Percentiles rank a stretch among this genome's conserved stretches.
Evolutionary conservation across 2,888 invertebrate genomes (phyloP).

Genomic region (Suillia variegata): DNA sequence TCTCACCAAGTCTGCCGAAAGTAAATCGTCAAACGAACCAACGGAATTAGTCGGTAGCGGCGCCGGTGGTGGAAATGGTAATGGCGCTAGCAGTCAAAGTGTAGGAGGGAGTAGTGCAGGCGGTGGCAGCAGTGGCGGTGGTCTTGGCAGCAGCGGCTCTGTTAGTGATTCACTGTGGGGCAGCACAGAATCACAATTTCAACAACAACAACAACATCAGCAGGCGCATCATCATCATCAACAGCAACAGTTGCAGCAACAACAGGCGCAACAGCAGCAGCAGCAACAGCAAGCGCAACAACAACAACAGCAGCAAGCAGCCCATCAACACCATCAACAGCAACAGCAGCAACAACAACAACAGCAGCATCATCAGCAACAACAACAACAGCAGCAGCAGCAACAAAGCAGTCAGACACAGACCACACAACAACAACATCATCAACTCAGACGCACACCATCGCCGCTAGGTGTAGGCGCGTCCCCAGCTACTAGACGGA

Average conservation of each 20-base stretch:
- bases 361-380: slow-evolving; percentile 53
- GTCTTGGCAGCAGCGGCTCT: slow-evolving; percentile 41
- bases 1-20: slow-evolving; percentile 74
- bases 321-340: slow-evolving; percentile 63
- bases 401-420: slow-evolving; percentile 67
- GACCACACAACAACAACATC: slow-evolving; percentile 69
- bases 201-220: slow-evolving; percentile 65
- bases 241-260: slow-evolving; percentile 46
- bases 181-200: slow-evolving; percentile 63
- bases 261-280: slow-evolving; percentile 64
- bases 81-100: slow-evolving; percentile 39
- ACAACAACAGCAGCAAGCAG: slow-evolving; percentile 58
- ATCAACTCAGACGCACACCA: slow-evolving; percentile 63
- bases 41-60: slow-evolving; percentile 64
- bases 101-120: slow-evolving; percentile 49
- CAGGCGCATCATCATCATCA: slow-evolving; percentile 45
- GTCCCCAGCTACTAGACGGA: slow-evolving; percentile 69
- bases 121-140: slow-evolving; percentile 33
- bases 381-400: slow-evolving; percentile 64
- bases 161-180: slow-evolving; percentile 65
- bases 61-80: slow-evolving; percentile 22
- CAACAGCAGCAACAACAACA: slow-evolving; percentile 58
- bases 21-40: slow-evolving; percentile 63
- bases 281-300: slow-evolving; percentile 67
- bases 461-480: slow-evolving; percentile 66